A percentile compares a stretch with the other conserved stretches of the same genome.
Evolutionary conservation across 2,888 invertebrate genomes (phyloP).

Genomic region (Drosophila lutescens): DNA sequence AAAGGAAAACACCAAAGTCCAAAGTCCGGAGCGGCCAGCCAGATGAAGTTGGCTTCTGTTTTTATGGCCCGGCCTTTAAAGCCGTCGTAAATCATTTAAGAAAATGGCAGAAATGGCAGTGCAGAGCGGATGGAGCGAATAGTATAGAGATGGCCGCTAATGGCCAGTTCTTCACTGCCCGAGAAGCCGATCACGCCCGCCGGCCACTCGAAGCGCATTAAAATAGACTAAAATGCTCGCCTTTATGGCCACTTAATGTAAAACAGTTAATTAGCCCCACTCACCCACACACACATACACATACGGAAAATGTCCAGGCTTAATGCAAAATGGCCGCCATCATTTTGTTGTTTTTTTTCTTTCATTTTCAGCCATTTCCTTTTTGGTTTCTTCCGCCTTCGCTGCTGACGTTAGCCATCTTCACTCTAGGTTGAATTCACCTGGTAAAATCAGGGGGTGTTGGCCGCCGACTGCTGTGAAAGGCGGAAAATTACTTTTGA

Average conservation of each 20-base stretch:
- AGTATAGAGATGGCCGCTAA: constrained; percentile 48
- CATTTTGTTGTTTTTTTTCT: constrained; percentile 48
- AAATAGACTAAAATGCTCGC: constrained; percentile 70
- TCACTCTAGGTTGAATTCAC: constrained; percentile 34
- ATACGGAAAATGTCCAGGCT: constrained; percentile 44
- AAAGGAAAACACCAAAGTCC: constrained; percentile 48
- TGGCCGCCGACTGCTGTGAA: constrained; percentile 29
- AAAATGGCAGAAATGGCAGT: constrained; percentile 23
- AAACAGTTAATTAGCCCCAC: constrained; percentile 75
- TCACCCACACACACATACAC: constrained; percentile 37
- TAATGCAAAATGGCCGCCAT: constrained; percentile 68
- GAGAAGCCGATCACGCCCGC: constrained; percentile 71
- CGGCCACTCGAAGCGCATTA: constrained; percentile 59
- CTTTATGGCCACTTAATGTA: constrained; percentile 79
- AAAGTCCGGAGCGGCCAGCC: constrained; percentile 23
- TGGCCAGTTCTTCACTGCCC: constrained; percentile 62
- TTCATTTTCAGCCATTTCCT: constrained; percentile 16
- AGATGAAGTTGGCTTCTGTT: constrained; percentile 50
- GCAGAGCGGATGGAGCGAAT: not conserved
- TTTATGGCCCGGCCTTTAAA: constrained; percentile 71
- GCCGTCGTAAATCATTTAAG: constrained; percentile 71
- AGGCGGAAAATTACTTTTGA: constrained; percentile 74
- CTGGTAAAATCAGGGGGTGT: constrained; percentile 47
- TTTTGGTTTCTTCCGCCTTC: constrained; percentile 34
- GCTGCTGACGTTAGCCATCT: constrained; percentile 67